phyloP scores from a whole-genome alignment of 92 coral and sea anemone species.

The Epizoanthus ramosus region DNA sequence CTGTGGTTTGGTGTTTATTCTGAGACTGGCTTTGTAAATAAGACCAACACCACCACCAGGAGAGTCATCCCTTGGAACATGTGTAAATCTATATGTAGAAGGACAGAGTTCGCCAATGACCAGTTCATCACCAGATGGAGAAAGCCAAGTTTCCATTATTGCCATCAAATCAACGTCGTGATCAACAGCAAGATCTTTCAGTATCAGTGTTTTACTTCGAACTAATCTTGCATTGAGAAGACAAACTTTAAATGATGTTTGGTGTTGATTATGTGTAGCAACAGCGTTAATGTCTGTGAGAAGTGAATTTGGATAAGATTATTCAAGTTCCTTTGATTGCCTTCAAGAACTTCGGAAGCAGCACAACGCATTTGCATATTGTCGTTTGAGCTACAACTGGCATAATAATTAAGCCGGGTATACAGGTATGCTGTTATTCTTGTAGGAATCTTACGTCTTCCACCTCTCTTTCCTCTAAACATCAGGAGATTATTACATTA shows the following conservation, averaged over 20 bases:
- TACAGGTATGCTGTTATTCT: no score
- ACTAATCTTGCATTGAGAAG: slow-evolving; percentile 12
- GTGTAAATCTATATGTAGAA: slow-evolving; percentile 7
- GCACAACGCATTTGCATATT: no score
- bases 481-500: no score
- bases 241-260: slow-evolving; percentile 2
- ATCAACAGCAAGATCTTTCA: slow-evolving; percentile 7
- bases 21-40: no score
- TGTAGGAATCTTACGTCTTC: no score
- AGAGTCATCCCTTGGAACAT: background rate
- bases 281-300: background rate
- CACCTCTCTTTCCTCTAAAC: no score
- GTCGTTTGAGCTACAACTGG: no score
- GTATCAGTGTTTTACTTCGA: background rate
- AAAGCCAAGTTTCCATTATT: background rate
- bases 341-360: no score
- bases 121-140: slow-evolving; percentile 11
- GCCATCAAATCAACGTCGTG: slow-evolving; percentile 17
- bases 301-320: background rate
- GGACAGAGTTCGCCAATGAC: slow-evolving; percentile 13
- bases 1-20: no score
- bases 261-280: slow-evolving; percentile 13
- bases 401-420: no score
- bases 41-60: background rate
- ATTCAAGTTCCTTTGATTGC: no score